Evolutionary conservation across 2,797 vertebrate species (phyloP).

Genomic region (Oreochromis mossambicus): DNA sequence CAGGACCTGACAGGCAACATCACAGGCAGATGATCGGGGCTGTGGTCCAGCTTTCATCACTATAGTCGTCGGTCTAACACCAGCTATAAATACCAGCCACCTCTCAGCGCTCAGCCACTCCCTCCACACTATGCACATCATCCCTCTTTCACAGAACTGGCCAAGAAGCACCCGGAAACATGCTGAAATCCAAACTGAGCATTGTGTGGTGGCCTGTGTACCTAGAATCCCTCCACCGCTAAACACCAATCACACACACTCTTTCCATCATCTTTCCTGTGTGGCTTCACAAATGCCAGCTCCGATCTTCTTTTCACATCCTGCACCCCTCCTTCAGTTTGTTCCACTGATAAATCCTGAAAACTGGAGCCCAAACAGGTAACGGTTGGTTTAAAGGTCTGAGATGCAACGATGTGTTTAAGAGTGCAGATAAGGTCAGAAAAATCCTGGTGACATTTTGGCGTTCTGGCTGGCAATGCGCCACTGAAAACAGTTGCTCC

Average conservation of each 20-base stretch:
- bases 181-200: conserved; percentile 49
- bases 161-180: conserved; percentile 54
- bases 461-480: conserved; percentile 38
- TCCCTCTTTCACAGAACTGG: conserved; percentile 66
- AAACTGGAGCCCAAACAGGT: neutral
- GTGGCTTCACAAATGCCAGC: neutral
- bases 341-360: neutral
- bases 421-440: conserved; percentile 23
- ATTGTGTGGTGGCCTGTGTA: conserved; percentile 23
- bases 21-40: conserved; percentile 50
- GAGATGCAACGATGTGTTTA: neutral
- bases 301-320: neutral
- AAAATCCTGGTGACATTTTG: conserved; percentile 61
- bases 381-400: neutral
- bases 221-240: neutral
- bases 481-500: conserved; percentile 73
- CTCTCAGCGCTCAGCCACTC: conserved; percentile 35
- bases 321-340: neutral
- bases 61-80: conserved; percentile 53
- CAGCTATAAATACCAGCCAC: conserved; percentile 66
- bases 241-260: neutral
- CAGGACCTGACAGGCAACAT: neutral
- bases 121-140: conserved; percentile 47
- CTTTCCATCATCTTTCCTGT: conserved; percentile 15
- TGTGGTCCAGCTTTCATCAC: conserved; percentile 66